phyloP scores from a whole-genome alignment of 2,797 vertebrate genomes.

The Phataginus tricuspis region DNA sequence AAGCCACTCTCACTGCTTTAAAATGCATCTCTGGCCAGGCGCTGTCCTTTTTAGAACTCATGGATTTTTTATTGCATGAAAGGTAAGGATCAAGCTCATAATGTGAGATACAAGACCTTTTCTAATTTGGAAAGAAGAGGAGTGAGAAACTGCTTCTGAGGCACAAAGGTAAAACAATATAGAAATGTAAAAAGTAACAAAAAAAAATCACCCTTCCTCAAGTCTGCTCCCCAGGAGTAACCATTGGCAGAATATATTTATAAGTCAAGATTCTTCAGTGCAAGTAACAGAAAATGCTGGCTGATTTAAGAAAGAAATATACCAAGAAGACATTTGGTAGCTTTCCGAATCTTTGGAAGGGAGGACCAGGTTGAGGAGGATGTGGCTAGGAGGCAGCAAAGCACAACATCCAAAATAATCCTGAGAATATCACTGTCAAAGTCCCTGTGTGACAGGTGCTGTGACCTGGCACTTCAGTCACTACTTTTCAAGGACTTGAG shows the following conservation, averaged over 20 bases:
- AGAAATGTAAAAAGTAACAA: background rate
- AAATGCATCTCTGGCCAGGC: background rate
- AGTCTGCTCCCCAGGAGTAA: background rate
- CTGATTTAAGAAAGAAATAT: slow-evolving; percentile 8
- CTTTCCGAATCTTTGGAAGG: background rate
- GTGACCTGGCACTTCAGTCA: background rate
- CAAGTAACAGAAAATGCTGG: background rate
- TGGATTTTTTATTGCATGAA: background rate
- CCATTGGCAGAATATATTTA: background rate
- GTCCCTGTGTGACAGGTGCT: rapidly evolving
- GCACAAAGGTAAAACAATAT: background rate
- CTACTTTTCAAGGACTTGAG: background rate
- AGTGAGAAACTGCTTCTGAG: background rate
- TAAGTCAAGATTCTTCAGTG: background rate
- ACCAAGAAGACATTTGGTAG: background rate
- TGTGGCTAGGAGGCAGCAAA: background rate
- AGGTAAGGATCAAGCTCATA: background rate
- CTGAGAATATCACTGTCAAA: background rate
- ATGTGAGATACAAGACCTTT: background rate
- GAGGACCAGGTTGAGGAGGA: background rate
- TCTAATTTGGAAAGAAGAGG: background rate
- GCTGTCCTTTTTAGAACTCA: background rate
- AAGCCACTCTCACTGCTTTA: background rate
- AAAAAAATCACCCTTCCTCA: background rate
- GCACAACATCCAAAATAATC: background rate